Base-by-base conservation (phyloP, 2,797 vertebrate genomes). In the Dromococcyx pavoninus region DNA sequence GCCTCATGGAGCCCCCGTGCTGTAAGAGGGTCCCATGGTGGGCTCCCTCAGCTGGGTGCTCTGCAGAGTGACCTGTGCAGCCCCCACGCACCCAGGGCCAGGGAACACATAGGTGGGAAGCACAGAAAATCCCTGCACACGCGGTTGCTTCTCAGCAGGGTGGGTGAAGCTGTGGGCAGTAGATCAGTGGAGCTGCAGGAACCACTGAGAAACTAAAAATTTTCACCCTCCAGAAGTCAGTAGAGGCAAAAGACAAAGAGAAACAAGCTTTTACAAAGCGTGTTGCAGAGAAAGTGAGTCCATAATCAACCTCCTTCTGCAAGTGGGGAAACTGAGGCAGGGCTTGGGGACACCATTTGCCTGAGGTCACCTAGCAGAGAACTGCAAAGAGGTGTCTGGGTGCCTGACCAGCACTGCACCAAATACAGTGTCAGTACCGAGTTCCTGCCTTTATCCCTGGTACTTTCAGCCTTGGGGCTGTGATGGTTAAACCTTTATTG, bases 321-420 rank as follows among this genome's bases (percentile, higher is more conserved):
- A 75, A 44, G 30, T 35, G 33, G 56, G 85, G 66, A 78, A 76
- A 60, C 50, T 4, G 89, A 72, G 67, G 78, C 82, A 95, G 64
- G 43, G 35, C 4, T 4, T 9, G 27, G 70, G 21, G 54, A n/a
- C 65, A 24, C 5, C 9, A 4, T 71, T 80, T 88, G 24, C 33
- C 66, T 48, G 77, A 0, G 5, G 51, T 56, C n/a, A 17, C 17
- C 25, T 33, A 33, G 65, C 53, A 81, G 18, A 54, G 67, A 69
- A 41, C 21, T 12, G 28, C 37, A 13, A 0, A 10, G 37, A 25
- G 71, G n/a, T 66, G 22, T 72, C 46, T 1, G 37, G 71, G 60
- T 53, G 58, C 28, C 73, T 30, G 72, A 27, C 44, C 57, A 86
- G 84, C 39, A 0, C n/a, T 5, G 53, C 8, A 39, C 35, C 24